Conservation (phyloP, 2,113 vertebrate genomes). For the Tyto alba region DNA sequence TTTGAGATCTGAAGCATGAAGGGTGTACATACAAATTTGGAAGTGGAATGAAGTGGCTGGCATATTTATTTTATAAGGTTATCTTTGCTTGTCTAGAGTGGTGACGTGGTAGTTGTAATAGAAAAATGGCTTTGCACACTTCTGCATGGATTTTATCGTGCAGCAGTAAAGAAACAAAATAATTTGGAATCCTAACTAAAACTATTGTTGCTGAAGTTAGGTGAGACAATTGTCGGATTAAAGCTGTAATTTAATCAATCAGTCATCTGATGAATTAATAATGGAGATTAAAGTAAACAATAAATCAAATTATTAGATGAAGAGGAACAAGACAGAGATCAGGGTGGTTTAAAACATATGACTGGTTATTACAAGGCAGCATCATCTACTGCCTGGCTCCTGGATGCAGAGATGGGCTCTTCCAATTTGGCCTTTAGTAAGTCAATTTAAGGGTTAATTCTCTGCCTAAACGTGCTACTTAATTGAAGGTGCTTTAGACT, state of each 20-base stretch:
- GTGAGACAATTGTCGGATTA: not conserved
- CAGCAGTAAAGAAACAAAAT: not conserved
- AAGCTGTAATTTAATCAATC: not conserved
- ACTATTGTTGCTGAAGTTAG: not conserved
- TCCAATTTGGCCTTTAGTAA: not conserved
- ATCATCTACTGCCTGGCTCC: not conserved
- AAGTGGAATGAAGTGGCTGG: not conserved
- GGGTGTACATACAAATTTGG: not conserved
- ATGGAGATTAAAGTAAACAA: not conserved
- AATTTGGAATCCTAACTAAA: not conserved
- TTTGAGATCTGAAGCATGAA: slow-evolving; percentile 8
- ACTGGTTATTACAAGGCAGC: not conserved
- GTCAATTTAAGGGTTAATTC: not conserved
- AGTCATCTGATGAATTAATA: slow-evolving; percentile 38
- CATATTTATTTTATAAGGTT: slow-evolving; percentile 23
- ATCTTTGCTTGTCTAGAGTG: slow-evolving; percentile 6
- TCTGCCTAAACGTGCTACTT: not conserved
- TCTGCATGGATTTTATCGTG: not conserved
- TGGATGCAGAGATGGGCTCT: not conserved
- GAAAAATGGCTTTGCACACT: slow-evolving; percentile 2
- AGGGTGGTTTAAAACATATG: not conserved
- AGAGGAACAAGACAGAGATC: not conserved
- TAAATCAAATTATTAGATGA: not conserved
- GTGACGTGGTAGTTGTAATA: not conserved
- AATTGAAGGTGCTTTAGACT: not conserved